A percentile compares a stretch with the other conserved stretches of the same genome.
phyloP scores from a whole-genome alignment of 2,888 invertebrate genomes.

The Omphaloscelis lunosa region DNA sequence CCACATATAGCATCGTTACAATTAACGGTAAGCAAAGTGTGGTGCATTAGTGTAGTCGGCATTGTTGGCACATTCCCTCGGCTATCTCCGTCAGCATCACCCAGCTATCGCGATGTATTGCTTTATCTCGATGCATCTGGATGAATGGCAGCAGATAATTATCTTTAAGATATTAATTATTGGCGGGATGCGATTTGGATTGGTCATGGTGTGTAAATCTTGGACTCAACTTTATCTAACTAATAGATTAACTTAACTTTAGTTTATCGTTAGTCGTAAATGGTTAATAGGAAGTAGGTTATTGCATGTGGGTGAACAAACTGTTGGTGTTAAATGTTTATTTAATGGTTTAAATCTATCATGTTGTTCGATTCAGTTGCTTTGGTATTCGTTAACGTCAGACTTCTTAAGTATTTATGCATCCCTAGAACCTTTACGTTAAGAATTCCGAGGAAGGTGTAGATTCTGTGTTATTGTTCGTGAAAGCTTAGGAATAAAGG shows the following conservation, averaged over 20 bases:
- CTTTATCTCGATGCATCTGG: conserved; percentile 49
- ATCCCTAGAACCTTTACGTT: not conserved
- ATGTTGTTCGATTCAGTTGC: not conserved
- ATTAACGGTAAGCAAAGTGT: conserved; percentile 58
- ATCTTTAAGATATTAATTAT: conserved; percentile 63
- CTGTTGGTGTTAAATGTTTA: conserved; percentile 16
- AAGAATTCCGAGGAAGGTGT: conserved; percentile 9
- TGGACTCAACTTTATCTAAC: conserved; percentile 16
- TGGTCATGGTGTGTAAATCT: conserved; percentile 39
- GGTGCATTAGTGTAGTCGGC: conserved; percentile 48
- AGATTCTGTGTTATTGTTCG: conserved; percentile 23
- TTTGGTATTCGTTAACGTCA: not conserved
- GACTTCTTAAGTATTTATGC: too few species aligned
- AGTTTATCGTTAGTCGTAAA: conserved; percentile 38
- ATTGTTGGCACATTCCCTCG: conserved; percentile 61
- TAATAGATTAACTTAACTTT: conserved; percentile 26
- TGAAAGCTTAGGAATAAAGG: conserved; percentile 10
- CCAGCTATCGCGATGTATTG: conserved; percentile 42
- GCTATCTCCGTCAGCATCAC: conserved; percentile 48
- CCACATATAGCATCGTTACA: conserved; percentile 45
- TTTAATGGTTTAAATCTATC: conserved; percentile 22
- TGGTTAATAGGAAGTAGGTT: conserved; percentile 32
- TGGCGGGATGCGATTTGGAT: conserved; percentile 43
- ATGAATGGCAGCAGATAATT: conserved; percentile 54
- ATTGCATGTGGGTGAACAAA: conserved; percentile 15